Evolutionary conservation across 2,888 invertebrate species (phyloP).

Genomic region (Melanostoma scalare): DNA sequence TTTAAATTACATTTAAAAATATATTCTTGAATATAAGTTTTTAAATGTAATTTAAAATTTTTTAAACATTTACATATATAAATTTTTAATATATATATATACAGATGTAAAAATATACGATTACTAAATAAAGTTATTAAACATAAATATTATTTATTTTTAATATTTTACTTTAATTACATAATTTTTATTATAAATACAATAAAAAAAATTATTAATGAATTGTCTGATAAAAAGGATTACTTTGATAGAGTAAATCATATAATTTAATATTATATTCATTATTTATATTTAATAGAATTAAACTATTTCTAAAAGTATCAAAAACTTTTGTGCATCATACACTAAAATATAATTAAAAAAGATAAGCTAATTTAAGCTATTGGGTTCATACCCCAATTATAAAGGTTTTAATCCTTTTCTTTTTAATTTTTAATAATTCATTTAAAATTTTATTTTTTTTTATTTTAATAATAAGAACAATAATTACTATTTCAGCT

Average conservation of each 20-base stretch:
- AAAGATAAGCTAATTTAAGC: constrained; percentile 84
- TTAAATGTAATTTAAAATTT: constrained; percentile 75
- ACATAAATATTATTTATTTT: constrained; percentile 64
- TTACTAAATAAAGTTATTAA: constrained; percentile 50
- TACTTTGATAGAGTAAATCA: constrained; percentile 86
- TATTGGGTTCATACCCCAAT: constrained; percentile 83
- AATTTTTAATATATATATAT: constrained; percentile 68
- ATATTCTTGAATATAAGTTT: constrained; percentile 70
- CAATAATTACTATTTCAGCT: constrained; percentile 83
- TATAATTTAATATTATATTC: constrained; percentile 78
- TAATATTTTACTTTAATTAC: constrained; percentile 4
- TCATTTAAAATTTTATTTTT: constrained; percentile 83
- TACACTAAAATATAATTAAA: constrained; percentile 85
- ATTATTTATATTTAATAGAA: constrained; percentile 84
- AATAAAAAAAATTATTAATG: constrained; percentile 18
- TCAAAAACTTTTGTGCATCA: constrained; percentile 86
- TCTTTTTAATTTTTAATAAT: constrained; percentile 83
- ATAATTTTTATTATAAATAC: neutral
- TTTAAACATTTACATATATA: constrained; percentile 55
- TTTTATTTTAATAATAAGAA: constrained; percentile 82
- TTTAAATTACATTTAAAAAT: constrained; percentile 59
- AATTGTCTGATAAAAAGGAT: constrained; percentile 82
- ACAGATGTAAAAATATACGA: constrained; percentile 40
- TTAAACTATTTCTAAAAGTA: constrained; percentile 85
- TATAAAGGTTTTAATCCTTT: constrained; percentile 82